Evolutionary conservation across 2,797 vertebrate species (phyloP).

Genomic region (Emys orbicularis): DNA sequence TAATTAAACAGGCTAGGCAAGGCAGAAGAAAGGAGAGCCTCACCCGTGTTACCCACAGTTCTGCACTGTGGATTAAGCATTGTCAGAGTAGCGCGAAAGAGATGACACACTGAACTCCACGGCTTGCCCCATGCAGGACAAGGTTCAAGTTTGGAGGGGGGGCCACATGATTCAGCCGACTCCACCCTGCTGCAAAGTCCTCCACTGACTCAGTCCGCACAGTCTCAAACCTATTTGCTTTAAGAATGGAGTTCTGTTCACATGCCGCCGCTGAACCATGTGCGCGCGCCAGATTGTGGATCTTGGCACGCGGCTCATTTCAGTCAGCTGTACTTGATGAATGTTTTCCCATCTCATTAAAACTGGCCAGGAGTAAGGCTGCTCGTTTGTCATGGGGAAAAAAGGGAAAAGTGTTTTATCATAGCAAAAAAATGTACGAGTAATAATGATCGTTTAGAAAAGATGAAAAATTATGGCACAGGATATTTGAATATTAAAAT

Average conservation of each 20-base stretch:
- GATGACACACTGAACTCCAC: background rate
- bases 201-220: fast-evolving
- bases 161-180: background rate
- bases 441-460: background rate
- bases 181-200: background rate
- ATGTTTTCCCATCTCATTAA: background rate
- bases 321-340: background rate
- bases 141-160: background rate
- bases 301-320: background rate
- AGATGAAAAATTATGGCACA: background rate
- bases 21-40: background rate
- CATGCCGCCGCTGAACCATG: background rate
- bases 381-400: background rate
- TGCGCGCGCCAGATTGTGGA: background rate
- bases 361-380: background rate
- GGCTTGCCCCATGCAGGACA: background rate
- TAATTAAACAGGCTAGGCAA: background rate
- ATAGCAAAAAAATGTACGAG: background rate
- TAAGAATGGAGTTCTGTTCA: background rate
- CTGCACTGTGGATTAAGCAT: background rate
- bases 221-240: background rate
- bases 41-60: background rate
- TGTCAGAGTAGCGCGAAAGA: background rate
- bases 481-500: background rate
- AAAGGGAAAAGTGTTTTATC: background rate